Base-by-base conservation (phyloP, 1,140 invertebrate genomes). In the Drosophila nasuta region DNA sequence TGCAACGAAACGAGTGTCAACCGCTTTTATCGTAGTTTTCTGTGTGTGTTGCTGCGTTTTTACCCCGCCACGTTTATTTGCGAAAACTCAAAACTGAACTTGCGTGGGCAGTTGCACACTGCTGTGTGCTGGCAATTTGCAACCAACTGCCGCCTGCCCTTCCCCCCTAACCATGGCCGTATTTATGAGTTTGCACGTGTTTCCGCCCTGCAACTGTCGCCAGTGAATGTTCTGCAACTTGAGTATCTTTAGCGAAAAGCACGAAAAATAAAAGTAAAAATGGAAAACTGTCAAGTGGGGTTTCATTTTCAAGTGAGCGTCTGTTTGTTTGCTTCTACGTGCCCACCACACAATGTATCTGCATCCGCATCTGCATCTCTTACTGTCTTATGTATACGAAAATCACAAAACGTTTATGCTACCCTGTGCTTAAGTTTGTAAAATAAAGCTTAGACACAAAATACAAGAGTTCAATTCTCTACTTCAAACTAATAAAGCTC, bases 141-240 rank as follows among this genome's bases (percentile, higher is more conserved):
- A 30, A 28, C 20, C 56, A 25, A 8, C 35, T 4, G 3, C 7
- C 0, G 30, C 13, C 15, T 15, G 15, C 15, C 15, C 15, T 15
- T 15, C 15, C 20, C 20, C 20, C 20, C 20, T 25, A 35, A 35
- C 11, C 49, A 28, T 20, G 28, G 15, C 28, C 51, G 74, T 74
- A 85, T 76, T 82, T 79, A 79, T 77, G 72, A 75, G 56, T 49
- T 73, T 72, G 64, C 82, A 79, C 76, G 79, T 87, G 79, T 82
- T 85, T 75, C 82, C 82, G 59, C 68, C 35, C 7, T 54, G 71
- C 56, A 30, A 43, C 51, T 80, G 81, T 77, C 75, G 77, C 74
- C 78, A 41, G 7, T 3, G 30, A 64, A 17, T 62, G 17, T 49
- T 48, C 67, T 79, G 76, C 68, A 87, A 70, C 79, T 76, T 69